Conservation (phyloP, 2,888 invertebrate species). For the Macrosoma leucophasiata region DNA sequence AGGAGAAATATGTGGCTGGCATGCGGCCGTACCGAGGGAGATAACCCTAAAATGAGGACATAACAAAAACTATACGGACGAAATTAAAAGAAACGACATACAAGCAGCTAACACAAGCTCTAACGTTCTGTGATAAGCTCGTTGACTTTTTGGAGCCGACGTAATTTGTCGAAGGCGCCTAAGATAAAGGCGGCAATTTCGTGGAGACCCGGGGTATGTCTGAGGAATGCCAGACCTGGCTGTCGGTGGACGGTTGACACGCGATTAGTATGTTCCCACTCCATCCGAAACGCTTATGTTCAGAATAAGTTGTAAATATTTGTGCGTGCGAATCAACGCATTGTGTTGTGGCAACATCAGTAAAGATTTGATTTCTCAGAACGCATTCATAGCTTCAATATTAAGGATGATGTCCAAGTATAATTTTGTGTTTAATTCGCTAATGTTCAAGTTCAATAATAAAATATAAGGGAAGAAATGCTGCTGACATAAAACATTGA, state of each 20-base stretch:
- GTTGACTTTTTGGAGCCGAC: conserved; percentile 62
- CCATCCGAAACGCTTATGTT: too few species aligned
- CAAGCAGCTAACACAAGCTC: conserved; percentile 63
- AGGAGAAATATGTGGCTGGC: conserved; percentile 52
- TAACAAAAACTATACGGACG: conserved; percentile 64
- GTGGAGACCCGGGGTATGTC: conserved; percentile 46
- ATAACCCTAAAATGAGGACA: conserved; percentile 61
- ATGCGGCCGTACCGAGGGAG: conserved; percentile 46
- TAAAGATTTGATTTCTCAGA: too few species aligned
- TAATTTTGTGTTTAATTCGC: too few species aligned
- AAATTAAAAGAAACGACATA: conserved; percentile 70
- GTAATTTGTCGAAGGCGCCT: conserved; percentile 74
- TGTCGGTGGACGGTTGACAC: conserved; percentile 37
- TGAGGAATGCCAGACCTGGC: conserved; percentile 50
- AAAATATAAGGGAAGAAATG: too few species aligned
- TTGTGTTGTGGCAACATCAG: too few species aligned
- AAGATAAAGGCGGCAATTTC: conserved; percentile 63
- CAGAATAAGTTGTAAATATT: too few species aligned
- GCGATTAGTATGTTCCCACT: too few species aligned
- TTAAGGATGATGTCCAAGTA: too few species aligned
- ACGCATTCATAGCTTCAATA: too few species aligned
- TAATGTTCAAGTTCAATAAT: too few species aligned
- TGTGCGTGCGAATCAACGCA: too few species aligned
- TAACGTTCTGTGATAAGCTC: conserved; percentile 64
- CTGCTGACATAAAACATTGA: too few species aligned